phyloP scores from a whole-genome alignment of 2,797 vertebrate genomes.

The Phalanger gymnotis region DNA sequence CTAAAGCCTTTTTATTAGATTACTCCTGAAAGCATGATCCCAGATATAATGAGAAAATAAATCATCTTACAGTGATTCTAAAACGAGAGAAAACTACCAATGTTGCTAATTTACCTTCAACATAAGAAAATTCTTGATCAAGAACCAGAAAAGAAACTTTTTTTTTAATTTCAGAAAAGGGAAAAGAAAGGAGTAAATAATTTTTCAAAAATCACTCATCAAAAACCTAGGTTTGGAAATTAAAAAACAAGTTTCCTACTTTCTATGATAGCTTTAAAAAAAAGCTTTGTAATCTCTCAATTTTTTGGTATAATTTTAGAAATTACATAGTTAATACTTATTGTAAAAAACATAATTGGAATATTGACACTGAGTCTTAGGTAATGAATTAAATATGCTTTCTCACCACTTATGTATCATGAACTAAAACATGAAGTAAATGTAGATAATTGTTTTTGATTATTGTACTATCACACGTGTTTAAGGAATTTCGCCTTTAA shows the following conservation, averaged over 20 bases:
- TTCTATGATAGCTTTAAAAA: conserved; percentile 41
- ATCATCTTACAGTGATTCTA: neutral
- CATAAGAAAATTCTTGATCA: neutral
- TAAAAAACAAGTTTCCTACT: conserved; percentile 12
- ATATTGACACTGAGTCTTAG: neutral
- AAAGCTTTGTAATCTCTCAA: conserved; percentile 26
- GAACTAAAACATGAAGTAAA: conserved; percentile 33
- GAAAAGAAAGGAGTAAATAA: neutral
- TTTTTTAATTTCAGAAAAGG: neutral
- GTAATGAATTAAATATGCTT: neutral
- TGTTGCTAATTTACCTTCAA: neutral
- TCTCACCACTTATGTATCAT: neutral
- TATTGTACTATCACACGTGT: conserved; percentile 23
- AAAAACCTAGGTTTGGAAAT: neutral
- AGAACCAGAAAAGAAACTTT: conserved; percentile 1
- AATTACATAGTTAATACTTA: conserved; percentile 2
- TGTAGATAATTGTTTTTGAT: neutral
- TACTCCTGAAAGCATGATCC: neutral
- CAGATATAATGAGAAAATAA: neutral
- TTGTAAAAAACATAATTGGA: conserved; percentile 12
- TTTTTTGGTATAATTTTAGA: conserved; percentile 36
- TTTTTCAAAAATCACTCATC: neutral
- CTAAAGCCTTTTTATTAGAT: neutral
- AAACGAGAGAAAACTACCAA: conserved; percentile 13
- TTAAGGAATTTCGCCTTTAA: conserved; percentile 65